Evolutionary conservation across 2,113 vertebrate genomes (phyloP), one percentile per base, ranked within the genome.

Genomic region (Murina feae): DNA sequence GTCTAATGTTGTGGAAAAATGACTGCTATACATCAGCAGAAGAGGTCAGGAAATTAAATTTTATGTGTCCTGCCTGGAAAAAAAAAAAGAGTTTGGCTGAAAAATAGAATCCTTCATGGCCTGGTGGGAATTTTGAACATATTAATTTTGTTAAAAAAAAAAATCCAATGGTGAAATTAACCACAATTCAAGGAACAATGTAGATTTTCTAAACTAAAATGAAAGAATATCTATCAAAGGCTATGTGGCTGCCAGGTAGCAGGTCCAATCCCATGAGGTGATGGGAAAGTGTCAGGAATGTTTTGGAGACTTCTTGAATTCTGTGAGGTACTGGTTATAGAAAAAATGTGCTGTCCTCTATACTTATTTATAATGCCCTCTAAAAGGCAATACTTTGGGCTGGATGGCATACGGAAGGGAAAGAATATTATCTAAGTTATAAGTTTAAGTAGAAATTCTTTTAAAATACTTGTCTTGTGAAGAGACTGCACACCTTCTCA

Each of bases 1-100:
- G 96, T 98, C 97, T 97, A 97, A 98, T 97, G 96, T 97, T 97
- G 96, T 97, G 97, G 97, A 97, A 97, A 97, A 98, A 97, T 97
- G 94, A 96, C 95, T 97, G 89, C 93, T 95, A 96, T 97, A 97
- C 94, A 97, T 98, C 96, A 97, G 88, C 35, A 90, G 94, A 97
- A 97, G 96, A 97, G 96, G 97, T 97, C 96, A 98, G 93, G 86
- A 97, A 97, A 97, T 98, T 96, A 98, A 96, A 97, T 96, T 97
- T 96, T 97, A 97, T 97, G 79, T 97, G 86, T 96, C 93, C 85
- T 95, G 83, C 68, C 78, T 89, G 25, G 76, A 10, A 83, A 95
- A 85, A 94, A 83, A 89, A 23, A 12, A 13, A 66, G 76, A 85
- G 81, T 84, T 95, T 89, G 49, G 35, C 65, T 95, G 89, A 97